Evolutionary conservation across 2,888 invertebrate genomes (phyloP), one percentile per base, ranked within the genome.

Genomic region (Drosophila eohydei): DNA sequence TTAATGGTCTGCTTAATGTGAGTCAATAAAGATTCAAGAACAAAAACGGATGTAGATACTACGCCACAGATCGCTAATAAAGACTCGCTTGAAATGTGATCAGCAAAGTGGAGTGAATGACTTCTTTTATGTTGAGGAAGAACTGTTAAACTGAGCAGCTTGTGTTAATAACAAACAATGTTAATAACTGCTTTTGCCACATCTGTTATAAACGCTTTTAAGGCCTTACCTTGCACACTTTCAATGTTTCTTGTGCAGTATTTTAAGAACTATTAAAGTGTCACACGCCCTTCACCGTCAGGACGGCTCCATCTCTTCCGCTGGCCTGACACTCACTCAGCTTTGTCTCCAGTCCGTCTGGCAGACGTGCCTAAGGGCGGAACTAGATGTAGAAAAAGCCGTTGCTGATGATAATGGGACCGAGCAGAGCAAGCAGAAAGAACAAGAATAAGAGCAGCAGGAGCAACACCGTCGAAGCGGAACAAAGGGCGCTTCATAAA

Each of bases 321-420:
- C 32, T 44, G 14, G 43, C 9, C 38, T 26, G 12, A 8, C n/a
- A 40, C 28, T 54, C 28, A 30, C 38, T 57, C 41, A 54, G 28
- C 28, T 43, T 38, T 65, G 74, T 76, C 79, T 69, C 69, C 68
- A 56, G 64, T 34, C 26, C 36, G 80, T 74, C 74, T 74, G 55
- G 48, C 44, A 61, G 43, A 21, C 57, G 40, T 16, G 74, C 58
- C 79, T 43, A 32, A 38, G 63, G 79, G 73, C 71, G 57, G 28
- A 55, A 58, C 60, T 71, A 41, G 48, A 43, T 11, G 56, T 16
- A 16, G 28, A 55, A 44, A 41, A 65, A 63, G 56, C 56, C 41
- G 54, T 63, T 74, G 60, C 58, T 79, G 75, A 74, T 79, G 70
- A 74, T 79, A 77, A 79, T 77, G 66, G 80, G 58, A 67, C 40